Percentiles rank a stretch among this genome's conserved stretches.
Evolutionary conservation across 2,113 vertebrate species (phyloP).

Genomic region (Datnioides undecimradiatus): DNA sequence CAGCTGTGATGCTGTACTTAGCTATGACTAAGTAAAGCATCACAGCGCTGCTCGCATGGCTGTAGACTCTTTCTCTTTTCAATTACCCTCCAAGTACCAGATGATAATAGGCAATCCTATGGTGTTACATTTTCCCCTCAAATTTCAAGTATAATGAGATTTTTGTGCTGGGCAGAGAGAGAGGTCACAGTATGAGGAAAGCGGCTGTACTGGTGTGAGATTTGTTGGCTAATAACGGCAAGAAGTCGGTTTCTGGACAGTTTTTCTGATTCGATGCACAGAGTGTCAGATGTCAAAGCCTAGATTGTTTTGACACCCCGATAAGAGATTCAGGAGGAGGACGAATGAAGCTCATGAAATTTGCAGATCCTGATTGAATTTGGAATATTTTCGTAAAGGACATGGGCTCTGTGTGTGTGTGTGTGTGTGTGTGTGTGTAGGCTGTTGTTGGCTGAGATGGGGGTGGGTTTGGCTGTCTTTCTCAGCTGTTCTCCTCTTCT

Average conservation of each 20-base stretch:
- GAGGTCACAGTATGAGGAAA: constrained; percentile 14
- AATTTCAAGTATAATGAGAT: constrained; percentile 35
- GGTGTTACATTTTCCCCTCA: constrained; percentile 28
- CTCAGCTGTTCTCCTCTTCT: constrained; percentile 17
- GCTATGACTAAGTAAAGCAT: neutral
- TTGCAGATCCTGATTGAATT: constrained; percentile 69
- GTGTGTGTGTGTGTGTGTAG: constrained; percentile 13
- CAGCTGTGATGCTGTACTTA: too few species aligned
- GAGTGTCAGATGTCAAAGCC: constrained; percentile 23
- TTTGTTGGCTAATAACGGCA: constrained; percentile 35
- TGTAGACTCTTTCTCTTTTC: neutral
- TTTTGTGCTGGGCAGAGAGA: constrained; percentile 16
- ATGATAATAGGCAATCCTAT: constrained; percentile 27
- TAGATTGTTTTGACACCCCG: constrained; percentile 54
- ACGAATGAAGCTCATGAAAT: constrained; percentile 62
- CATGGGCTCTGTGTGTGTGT: constrained; percentile 1
- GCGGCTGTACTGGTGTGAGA: constrained; percentile 24
- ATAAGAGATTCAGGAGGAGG: constrained; percentile 61
- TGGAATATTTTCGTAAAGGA: constrained; percentile 48
- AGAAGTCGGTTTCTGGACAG: constrained; percentile 18
- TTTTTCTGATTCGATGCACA: constrained; percentile 59
- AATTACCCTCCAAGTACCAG: constrained; percentile 6
- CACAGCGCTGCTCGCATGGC: neutral
- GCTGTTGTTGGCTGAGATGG: neutral
- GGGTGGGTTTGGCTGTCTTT: constrained; percentile 4